Conservation (phyloP, 2,888 invertebrate species). For the Stratiomys singularior region DNA sequence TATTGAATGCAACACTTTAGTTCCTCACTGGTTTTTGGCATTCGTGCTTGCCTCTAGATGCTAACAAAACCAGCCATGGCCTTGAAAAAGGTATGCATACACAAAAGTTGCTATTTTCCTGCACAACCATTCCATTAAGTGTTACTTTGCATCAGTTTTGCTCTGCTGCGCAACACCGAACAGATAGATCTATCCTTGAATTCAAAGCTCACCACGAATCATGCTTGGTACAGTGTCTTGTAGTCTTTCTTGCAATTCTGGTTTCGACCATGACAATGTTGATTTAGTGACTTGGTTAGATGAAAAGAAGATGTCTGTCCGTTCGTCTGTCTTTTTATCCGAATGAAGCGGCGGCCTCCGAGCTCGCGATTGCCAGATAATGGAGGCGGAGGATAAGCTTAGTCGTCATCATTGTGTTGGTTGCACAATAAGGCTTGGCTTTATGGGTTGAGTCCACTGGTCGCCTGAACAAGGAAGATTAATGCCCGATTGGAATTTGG, state of each 20-base stretch:
- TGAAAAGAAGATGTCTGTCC: constrained; percentile 39
- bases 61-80: constrained; percentile 1
- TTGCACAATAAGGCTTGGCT: not conserved
- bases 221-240: constrained; percentile 19
- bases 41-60: not conserved
- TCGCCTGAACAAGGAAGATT: constrained; percentile 9
- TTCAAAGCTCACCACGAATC: constrained; percentile 8
- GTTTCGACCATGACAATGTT: constrained; percentile 39
- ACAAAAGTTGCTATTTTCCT: not conserved
- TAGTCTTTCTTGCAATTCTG: constrained; percentile 26
- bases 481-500: constrained; percentile 8
- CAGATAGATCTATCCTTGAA: constrained; percentile 33
- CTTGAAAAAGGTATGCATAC: constrained; percentile 16
- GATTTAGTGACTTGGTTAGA: constrained; percentile 29
- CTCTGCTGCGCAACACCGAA: not conserved
- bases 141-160: constrained; percentile 3
- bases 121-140: not conserved
- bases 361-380: too few species aligned
- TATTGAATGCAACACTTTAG: not conserved
- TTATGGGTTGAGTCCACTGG: not conserved
- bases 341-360: not conserved
- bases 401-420: not conserved
- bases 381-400: not conserved
- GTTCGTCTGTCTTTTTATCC: not conserved
- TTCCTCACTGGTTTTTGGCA: not conserved